These are phyloP conservation scores for Panurus biarmicus DNA, from an alignment of 2,113 vertebrate species.

Conservation along the genomic window DNA sequence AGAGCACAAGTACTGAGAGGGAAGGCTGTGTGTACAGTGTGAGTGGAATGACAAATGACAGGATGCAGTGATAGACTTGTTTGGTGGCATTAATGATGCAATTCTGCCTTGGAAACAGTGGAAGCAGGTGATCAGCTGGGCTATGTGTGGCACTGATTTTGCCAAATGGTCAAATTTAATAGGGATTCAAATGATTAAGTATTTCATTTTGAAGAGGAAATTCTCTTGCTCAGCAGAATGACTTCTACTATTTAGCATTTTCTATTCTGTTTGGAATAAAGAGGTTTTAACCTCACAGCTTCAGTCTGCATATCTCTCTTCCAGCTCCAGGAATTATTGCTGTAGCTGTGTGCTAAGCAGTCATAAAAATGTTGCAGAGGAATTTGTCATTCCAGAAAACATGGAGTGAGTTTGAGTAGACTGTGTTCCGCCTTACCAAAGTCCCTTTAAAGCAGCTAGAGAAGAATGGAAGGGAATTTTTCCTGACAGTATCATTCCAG, in stretches of 20 bases:
- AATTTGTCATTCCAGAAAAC: conserved; percentile 10
- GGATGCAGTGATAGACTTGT: not conserved
- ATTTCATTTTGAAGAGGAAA: not conserved
- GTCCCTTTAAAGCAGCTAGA: not conserved
- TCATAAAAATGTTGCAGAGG: not conserved
- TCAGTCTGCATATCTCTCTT: not conserved
- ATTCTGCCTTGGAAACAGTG: not conserved
- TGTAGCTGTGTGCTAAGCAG: not conserved
- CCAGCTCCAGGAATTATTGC: not conserved
- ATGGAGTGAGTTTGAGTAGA: not conserved
- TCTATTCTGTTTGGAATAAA: conserved; percentile 12
- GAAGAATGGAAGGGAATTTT: not conserved
- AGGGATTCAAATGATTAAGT: not conserved
- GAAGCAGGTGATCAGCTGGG: not conserved
- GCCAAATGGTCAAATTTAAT: not conserved
- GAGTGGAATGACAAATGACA: conserved; percentile 24
- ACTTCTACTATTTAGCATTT: not conserved
- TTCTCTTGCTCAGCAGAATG: conserved; percentile 10
- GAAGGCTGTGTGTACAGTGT: not conserved
- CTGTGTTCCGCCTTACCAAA: not conserved
- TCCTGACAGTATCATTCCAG: not conserved
- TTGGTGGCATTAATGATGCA: not conserved
- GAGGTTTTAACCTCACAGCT: conserved; percentile 7
- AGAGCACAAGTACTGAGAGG: not conserved
- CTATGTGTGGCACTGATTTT: not conserved